These are phyloP conservation scores for Pitangus sulphuratus DNA, from an alignment of 2,797 vertebrate genomes.

Conservation along the genomic window DNA sequence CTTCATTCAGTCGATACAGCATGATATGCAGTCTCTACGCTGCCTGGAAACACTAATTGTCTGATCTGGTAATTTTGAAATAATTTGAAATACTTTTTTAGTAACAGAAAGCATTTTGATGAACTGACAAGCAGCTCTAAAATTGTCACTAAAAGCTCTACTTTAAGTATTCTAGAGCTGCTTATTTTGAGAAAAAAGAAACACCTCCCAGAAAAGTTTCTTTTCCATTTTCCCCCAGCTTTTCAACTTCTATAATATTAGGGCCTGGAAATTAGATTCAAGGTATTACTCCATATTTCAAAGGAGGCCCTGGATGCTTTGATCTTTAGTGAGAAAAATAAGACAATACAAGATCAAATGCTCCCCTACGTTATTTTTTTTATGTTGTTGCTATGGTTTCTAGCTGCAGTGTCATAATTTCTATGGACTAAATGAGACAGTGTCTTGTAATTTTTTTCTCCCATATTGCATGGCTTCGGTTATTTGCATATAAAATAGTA, in stretches of 20 bases:
- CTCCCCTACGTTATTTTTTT: not conserved
- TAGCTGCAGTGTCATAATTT: not conserved
- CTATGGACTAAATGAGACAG: not conserved
- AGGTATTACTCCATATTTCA: not conserved
- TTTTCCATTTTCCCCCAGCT: not conserved
- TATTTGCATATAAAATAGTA: slow-evolving; percentile 71
- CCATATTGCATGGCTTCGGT: not conserved
- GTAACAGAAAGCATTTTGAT: not conserved
- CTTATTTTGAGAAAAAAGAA: not conserved
- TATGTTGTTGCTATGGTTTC: slow-evolving; percentile 9
- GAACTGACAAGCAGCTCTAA: not conserved
- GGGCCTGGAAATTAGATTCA: not conserved
- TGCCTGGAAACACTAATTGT: not conserved
- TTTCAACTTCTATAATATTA: not conserved
- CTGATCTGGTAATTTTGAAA: not conserved
- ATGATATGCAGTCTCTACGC: not conserved
- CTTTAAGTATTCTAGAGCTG: not conserved
- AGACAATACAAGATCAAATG: not conserved
- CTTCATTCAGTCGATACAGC: not conserved
- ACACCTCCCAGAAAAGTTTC: not conserved
- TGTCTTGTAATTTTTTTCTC: not conserved
- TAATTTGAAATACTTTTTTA: not conserved
- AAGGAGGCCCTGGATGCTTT: not conserved
- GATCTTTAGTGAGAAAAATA: not conserved
- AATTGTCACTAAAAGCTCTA: not conserved